Base-by-base conservation (phyloP, 2,797 vertebrate species). In the Schizothorax lantsangensis region DNA sequence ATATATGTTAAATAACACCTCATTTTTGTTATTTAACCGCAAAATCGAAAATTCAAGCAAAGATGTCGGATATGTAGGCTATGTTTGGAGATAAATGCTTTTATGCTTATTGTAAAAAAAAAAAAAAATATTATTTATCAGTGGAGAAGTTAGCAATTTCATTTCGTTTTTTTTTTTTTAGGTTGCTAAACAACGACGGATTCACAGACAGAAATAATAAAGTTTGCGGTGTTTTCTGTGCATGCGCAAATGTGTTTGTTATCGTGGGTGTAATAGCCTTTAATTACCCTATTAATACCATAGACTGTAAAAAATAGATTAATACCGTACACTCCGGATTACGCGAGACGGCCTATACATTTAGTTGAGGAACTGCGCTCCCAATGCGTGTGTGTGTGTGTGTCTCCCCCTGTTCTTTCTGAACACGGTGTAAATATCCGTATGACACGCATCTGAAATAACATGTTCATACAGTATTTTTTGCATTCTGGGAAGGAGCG, bases 41-140 rank as follows among this genome's bases (percentile, higher is more conserved):
- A 71, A 71, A 71, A 71, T 71, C 36, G 68, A 71, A 71, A 71
- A 71, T 40, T 71, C 68, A 69, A 69, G 33, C 15, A 69, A 71
- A 71, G 68, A 71, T 71, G 36, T 71, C 17, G 36, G 7, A 71
- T 33, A 33, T 33, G 33, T 71, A 71, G 17, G 15, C 5, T 69
- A 69, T 36, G 17, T 69, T 69, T 71, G 68, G 33, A 71, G 68
- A 71, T 71, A 69, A 69, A 36, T 69, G 33, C 66, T 69, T 36
- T 69, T 21, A 69, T 38, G 33, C 33, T 38, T 69, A 66, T 66
- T 64, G 5, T 38, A 69, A 69, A 69, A 36, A 38, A 38, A 40
- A 5, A 45, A 45, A 47, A 47, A 47, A 3, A 21, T 69, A 21
- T 71, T 40, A 40, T 40, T 71, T 71, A 71, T 40, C 19, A 71